A percentile compares a stretch with the other conserved stretches of the same genome.
phyloP scores from a whole-genome alignment of 2,888 invertebrate species.

The Cantharis rustica region DNA sequence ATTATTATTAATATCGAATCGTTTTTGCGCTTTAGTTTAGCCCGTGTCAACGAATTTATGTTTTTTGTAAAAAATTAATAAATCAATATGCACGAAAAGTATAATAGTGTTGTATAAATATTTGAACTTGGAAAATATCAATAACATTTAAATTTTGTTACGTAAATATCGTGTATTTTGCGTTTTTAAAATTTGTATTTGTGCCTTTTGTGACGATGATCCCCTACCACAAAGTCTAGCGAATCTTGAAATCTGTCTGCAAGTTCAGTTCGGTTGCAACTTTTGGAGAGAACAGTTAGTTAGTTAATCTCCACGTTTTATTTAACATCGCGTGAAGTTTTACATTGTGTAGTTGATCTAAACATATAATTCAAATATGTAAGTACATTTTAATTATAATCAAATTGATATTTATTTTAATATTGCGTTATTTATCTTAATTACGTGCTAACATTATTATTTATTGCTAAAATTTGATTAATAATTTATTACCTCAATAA shows the following conservation, averaged over 20 bases:
- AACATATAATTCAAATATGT: background rate
- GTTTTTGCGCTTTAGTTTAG: background rate
- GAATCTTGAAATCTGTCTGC: conserved; percentile 3
- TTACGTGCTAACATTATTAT: background rate
- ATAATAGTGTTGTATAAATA: background rate
- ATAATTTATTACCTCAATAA: background rate
- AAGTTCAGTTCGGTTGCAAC: conserved; percentile 10
- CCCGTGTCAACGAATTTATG: background rate
- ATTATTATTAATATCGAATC: background rate
- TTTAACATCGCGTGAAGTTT: background rate
- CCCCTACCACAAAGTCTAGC: background rate
- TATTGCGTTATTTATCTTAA: background rate
- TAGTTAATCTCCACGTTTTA: background rate
- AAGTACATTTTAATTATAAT: background rate
- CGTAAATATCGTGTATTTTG: background rate
- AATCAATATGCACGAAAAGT: background rate
- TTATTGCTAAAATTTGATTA: background rate
- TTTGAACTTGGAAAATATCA: background rate
- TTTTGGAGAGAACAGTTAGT: background rate
- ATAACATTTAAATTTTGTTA: background rate
- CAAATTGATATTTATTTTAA: background rate
- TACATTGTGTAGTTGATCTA: background rate
- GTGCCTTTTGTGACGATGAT: background rate
- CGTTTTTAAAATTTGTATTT: background rate
- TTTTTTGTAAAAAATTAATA: background rate